Evolutionary conservation across 2,888 invertebrate genomes (phyloP), one percentile per base, ranked within the genome.

Genomic region (Caenorhabditis angaria): DNA sequence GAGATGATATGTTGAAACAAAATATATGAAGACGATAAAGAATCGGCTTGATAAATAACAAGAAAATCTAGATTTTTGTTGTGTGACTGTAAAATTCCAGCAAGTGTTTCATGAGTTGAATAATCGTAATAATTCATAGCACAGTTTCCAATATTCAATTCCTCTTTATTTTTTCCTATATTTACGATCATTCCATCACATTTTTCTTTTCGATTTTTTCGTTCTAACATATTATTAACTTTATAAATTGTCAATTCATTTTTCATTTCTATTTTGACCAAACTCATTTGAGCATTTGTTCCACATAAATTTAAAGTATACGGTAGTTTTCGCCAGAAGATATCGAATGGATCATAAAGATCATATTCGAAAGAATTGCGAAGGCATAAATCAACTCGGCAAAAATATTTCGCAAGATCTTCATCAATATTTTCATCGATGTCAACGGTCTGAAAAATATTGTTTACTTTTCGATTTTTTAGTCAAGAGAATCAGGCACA

Each of bases 321-420:
- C 41, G 41, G 41, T 41, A 41, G 41, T 41, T 41, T 41, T 41
- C 41, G 41, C 41, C 41, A 41, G n/a, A 32, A 32, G 32, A 32
- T 10, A 10, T 32, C 32, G 5, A 5, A 32, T 32, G 6, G 32
- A 32, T 8, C 10, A 32, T 10, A 32, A 10, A 32, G 32, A 32
- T 32, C 10, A 32, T 32, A 10, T 32, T 32, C 32, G 32, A 32
- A 32, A 32, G 32, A 32, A 32, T 32, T 32, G n/a, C 41, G 41
- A 41, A 41, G 6, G 18, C 41, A 41, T 18, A 41, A 41, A 41
- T 41, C 41, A 2, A 41, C 41, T 14, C 18, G 41, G 18, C 41
- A 41, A 14, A 41, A 18, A 41, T 41, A 41, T 41, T 41, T 41
- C 14, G 14, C 18, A 12, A 41, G 18, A 12, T 14, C 2, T 14